Base-by-base conservation (phyloP, 2,888 invertebrate genomes). In the Agrotis segetum region DNA sequence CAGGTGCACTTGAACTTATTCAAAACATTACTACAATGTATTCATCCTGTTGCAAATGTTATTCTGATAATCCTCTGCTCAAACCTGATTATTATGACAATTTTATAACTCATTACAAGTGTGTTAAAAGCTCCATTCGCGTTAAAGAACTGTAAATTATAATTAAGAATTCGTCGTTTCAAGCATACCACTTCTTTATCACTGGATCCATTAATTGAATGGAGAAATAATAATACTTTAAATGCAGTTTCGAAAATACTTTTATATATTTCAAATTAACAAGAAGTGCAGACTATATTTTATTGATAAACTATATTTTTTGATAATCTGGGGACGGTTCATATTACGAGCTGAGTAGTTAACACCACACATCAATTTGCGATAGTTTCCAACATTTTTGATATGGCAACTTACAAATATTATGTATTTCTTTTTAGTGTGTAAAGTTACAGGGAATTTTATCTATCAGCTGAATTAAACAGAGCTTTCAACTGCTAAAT, bases 311-410 rank as follows among this genome's bases (percentile, higher is more conserved):
- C 46, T 70, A 40, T 50, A 63, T 62, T 50, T 74, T 74, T 65
- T 80, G 11, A 52, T 77, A 71, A 71, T 74, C 58, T 60, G 68
- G 67, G 55, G 62, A 80, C 65, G 77, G 77, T 55, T 78, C 60
- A 63, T n/a, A 50, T 56, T 49, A 61, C 34, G 50, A 62, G 58
- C 16, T 63, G 24, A 63, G 14, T 71, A 55, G 74, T 61, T 34
- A 44, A 67, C 67, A 34, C 21, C 17, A 46, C 4, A 68, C 56
- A 64, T 52, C 46, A 44, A 14, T 58, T 61, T 66, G 67, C 64
- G 40, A 55, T 49, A 62, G 72, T 77, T 85, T 85, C 78, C 84
- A 85, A 83, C 70, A 78, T 76, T 84, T 80, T 81, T 68, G 52
- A 66, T 61, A 62, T 61, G 61, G 61, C 59, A 73, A 66, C 62